Conservation (phyloP, 2,888 invertebrate genomes). For the Synergus umbraculus region DNA sequence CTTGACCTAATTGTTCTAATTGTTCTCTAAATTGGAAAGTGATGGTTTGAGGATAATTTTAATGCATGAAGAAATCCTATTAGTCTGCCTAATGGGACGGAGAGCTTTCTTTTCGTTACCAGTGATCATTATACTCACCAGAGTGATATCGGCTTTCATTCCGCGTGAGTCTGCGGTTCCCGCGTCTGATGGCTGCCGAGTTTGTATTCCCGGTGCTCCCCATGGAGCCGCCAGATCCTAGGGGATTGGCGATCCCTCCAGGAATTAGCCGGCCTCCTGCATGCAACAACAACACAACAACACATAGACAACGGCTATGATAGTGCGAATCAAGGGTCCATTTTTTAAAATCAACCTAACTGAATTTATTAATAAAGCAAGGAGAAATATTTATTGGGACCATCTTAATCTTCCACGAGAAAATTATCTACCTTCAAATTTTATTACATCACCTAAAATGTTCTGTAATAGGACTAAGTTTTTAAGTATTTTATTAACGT, state of each 20-base stretch:
- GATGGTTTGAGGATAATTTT: constrained; percentile 6
- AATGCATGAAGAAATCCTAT: not conserved
- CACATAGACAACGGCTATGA: constrained; percentile 69
- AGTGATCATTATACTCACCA: constrained; percentile 83
- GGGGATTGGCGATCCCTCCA: constrained; percentile 75
- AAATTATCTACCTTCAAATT: not conserved
- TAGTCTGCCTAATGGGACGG: constrained; percentile 9
- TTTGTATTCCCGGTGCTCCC: constrained; percentile 68
- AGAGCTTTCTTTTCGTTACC: constrained; percentile 13
- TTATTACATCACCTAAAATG: no score
- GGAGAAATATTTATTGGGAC: no score
- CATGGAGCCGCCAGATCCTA: constrained; percentile 79
- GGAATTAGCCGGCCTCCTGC: constrained; percentile 76
- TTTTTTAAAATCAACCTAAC: not conserved
- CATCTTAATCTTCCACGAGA: not conserved
- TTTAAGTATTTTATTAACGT: no score
- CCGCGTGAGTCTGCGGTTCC: constrained; percentile 92
- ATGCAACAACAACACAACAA: constrained; percentile 77
- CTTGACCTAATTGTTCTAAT: no score
- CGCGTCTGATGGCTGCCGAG: constrained; percentile 83
- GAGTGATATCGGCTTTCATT: constrained; percentile 98
- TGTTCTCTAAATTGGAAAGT: constrained; percentile 17
- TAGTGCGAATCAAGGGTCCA: not conserved
- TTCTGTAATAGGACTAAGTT: no score
- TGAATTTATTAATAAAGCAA: no score